These are phyloP conservation scores for Salminus brasiliensis DNA, from an alignment of 2,113 vertebrate species.

Conservation along the genomic window DNA sequence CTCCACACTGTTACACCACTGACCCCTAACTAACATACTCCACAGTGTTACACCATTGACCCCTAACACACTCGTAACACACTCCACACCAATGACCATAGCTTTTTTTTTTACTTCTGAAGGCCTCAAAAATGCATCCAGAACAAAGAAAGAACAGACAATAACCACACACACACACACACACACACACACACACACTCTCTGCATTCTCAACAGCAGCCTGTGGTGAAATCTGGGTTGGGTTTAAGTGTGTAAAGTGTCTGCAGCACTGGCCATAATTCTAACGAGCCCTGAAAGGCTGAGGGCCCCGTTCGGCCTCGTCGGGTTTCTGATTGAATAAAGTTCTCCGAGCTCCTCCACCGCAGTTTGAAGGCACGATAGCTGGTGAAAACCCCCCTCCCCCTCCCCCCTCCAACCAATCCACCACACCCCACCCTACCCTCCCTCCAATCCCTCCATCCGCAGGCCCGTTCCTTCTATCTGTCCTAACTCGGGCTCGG, in stretches of 20 bases:
- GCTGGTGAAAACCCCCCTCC: not conserved
- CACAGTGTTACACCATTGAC: too few relatives aligned
- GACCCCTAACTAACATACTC: too few relatives aligned
- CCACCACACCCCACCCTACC: too few relatives aligned
- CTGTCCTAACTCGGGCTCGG: not conserved
- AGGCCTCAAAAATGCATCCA: too few relatives aligned
- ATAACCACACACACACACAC: too few relatives aligned
- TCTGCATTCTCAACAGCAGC: not conserved
- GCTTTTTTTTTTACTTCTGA: too few relatives aligned
- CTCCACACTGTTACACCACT: too few relatives aligned
- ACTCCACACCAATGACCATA: too few relatives aligned
- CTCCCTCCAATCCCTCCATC: too few relatives aligned
- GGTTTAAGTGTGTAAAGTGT: not conserved
- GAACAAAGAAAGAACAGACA: too few relatives aligned
- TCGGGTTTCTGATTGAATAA: not conserved
- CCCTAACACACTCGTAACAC: too few relatives aligned
- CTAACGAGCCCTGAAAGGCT: not conserved
- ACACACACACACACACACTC: not conserved
- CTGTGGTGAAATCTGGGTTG: not conserved
- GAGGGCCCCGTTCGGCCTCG: not conserved
- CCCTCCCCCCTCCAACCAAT: not conserved
- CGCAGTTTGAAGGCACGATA: not conserved
- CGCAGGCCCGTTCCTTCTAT: too few relatives aligned
- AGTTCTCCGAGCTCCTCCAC: conserved; percentile 1
- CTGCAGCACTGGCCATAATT: not conserved